Base-by-base conservation (phyloP, 2,113 vertebrate genomes). In the Cebus imitator region DNA sequence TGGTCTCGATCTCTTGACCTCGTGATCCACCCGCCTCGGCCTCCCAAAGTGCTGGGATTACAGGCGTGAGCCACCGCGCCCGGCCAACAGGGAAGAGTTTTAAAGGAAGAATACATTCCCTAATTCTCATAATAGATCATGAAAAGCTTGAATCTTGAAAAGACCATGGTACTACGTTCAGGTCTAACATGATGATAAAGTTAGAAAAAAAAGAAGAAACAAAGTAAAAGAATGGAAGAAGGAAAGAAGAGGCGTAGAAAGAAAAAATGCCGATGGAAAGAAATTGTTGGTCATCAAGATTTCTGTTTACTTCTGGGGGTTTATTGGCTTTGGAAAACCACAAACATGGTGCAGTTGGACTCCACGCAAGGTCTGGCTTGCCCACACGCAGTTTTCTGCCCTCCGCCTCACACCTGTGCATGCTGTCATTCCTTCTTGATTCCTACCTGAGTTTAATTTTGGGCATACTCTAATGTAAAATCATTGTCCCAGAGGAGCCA, bases 271-370 rank as follows among this genome's bases (percentile, higher is more conserved):
- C 37, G 52, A 16, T 12, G 27, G 82, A 27, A 91, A 37, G 11
- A 23, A 4, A 32, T 2, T 2, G 73, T 3, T 35, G 7, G 14
- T 43, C 2, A 0, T 61, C 10, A 25, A 32, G n/a, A 2, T 70
- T 43, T 45, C 58, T 32, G 0, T 43, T 30, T 30, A n/a, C 13
- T 37, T 48, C 10, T 5, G 17, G 13, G 66, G 10, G 18, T 6
- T n/a, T 61, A 20, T 50, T 14, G 32, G 17, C 37, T 61, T 79
- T n/a, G n/a, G 2, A 72, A 50, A 18, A 35, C 52, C 18, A 32
- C 50, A 52, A 21, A 16, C 3, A 1, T 4, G 70, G 43, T 16
- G 43, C 30, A 6, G 0, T 52, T 48, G 45, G n/a, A 64, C 32
- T 68, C 64, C 3, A 0, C 30, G 18, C 32, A 23, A 14, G 70